Evolutionary conservation across 2,888 invertebrate species (phyloP), one percentile per base, ranked within the genome.

Genomic region (Tetranychus truncatus): DNA sequence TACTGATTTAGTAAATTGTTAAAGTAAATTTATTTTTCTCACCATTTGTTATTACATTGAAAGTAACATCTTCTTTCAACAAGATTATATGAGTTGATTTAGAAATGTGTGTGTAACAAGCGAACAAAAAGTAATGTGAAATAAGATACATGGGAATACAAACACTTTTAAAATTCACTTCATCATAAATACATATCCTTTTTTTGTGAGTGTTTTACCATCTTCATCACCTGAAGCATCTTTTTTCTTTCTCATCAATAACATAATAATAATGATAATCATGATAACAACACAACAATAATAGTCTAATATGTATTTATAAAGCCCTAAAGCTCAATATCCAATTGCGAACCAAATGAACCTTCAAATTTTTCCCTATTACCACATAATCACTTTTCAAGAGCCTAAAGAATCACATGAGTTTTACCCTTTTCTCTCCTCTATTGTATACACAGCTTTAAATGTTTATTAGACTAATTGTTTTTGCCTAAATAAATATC

Each of bases 81-180:
- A 55, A 55, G 55, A 55, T 55, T 15, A 55, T 55, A 9, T 15
- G 55, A 15, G 9, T 55, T 55, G 11, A 34, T 34, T 34, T 3
- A 34, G 34, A 34, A 34, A 34, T 34, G 34, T 34, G 34, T 34
- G 34, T 34, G 34, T 34, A 34, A 34, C 34, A 34, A 34, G 34
- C 34, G 5, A 34, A 46, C 46, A 55, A 15, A 55, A 55, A 55
- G 15, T 15, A 15, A 55, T 55, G 15, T 55, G 11, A 55, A 55
- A 55, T 55, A 55, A 55, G 55, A 55, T 55, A 55, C 11, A 55
- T 34, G 34, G 34, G 34, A 34, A 34, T 34, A 34, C 65, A 34
- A 8, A 72, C 11, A 55, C 6, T 72, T 72, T n/a, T 66, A 24
- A 74, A 8, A 45, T 77, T 45, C 21, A 76, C 45, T 71, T 78